phyloP scores from a whole-genome alignment of 2,797 vertebrate species.

The Amblyopsis hoosieri region DNA sequence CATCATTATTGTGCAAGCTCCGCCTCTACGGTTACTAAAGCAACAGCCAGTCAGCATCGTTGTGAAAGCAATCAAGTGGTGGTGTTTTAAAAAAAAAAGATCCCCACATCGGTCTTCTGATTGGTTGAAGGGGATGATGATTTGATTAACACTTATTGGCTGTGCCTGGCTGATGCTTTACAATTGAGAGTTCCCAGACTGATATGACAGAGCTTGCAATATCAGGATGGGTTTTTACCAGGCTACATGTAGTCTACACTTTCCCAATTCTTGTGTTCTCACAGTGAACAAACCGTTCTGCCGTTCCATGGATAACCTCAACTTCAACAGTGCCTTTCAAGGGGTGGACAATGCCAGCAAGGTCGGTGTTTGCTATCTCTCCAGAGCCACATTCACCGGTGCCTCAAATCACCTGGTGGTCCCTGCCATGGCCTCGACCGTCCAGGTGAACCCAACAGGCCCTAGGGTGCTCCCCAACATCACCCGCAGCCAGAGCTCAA shows the following conservation, averaged over 20 bases:
- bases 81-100: too few relatives aligned
- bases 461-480: slow-evolving; percentile 69
- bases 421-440: slow-evolving; percentile 25
- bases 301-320: slow-evolving; percentile 83
- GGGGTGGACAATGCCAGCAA: slow-evolving; percentile 24
- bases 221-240: not conserved
- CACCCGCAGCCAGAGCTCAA: slow-evolving; percentile 80
- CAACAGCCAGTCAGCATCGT: too few relatives aligned
- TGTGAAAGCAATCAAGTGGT: too few relatives aligned
- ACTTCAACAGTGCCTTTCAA: slow-evolving; percentile 70
- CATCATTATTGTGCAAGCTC: too few relatives aligned
- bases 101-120: too few relatives aligned
- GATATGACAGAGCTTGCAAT: too few relatives aligned
- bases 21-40: too few relatives aligned
- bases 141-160: too few relatives aligned
- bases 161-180: too few relatives aligned
- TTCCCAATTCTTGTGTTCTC: not conserved
- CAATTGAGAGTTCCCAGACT: too few relatives aligned
- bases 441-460: slow-evolving; percentile 14
- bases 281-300: slow-evolving; percentile 73
- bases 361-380: slow-evolving; percentile 46
- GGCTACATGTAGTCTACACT: not conserved
- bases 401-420: slow-evolving; percentile 58
- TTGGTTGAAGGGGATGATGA: too few relatives aligned
- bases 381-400: slow-evolving; percentile 47